Evolutionary conservation across 2,797 vertebrate genomes (phyloP), one percentile per base, ranked within the genome.

Genomic region (Syndactyla subalaris): DNA sequence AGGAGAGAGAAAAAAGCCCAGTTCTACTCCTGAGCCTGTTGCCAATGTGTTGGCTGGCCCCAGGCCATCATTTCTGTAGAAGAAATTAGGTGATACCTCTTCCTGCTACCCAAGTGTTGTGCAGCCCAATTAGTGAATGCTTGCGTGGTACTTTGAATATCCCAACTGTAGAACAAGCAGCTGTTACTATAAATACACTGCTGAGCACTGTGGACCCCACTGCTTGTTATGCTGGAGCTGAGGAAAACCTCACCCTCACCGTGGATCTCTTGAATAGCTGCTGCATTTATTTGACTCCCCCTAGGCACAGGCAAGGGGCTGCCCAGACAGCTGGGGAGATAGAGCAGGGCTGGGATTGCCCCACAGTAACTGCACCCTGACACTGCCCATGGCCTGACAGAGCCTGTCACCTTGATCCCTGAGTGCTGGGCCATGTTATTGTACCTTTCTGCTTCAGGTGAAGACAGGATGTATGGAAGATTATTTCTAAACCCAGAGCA

Each of bases 121-220:
- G 79, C 70, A 59, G 75, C 74, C 92, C 52, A 58, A 30, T 78
- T 70, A 94, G 90, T 41, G 61, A 81, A 88, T 9, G 62, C 43
- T 78, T 78, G n/a, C 58, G 17, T 5, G 15, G 48, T 77, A 75
- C 72, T 92, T 70, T 36, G 73, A 91, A 81, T 55, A 72, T 8
- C 73, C 43, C 43, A 87, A 54, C 34, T 59, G 43, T 55, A 73
- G 70, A 88, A 72, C 54, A 91, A 91, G 66, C 70, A 81, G 66
- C 70, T 93, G 70, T 68, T 89, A 57, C 92, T 66, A 59, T 85
- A 95, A 95, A 85, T 63, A 88, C 67, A 23, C 39, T 39, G 58
- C 75, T 74, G 68, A 86, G 62, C 63, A 51, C 23, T 7, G 10
- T 73, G 49, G 30, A 80, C 76, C 80, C 82, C 20, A 16, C 41